A percentile compares a stretch with the other conserved stretches of the same genome.
These are phyloP conservation scores for Drosophila helvetica DNA, from an alignment of 2,888 invertebrate genomes.

Conservation along the genomic window DNA sequence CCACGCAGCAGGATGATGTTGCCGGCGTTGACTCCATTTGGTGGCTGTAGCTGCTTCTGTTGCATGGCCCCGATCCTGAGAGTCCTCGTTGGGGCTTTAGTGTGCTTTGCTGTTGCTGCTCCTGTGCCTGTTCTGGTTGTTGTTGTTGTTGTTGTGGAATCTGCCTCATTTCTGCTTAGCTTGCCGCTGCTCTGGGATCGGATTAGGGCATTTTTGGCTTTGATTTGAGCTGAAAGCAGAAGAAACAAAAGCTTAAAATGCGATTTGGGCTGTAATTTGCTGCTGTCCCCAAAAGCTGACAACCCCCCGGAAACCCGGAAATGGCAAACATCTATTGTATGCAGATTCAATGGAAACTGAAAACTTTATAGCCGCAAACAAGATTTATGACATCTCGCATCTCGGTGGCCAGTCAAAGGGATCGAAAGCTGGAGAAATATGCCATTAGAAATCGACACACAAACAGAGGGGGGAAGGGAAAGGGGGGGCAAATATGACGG, in stretches of 20 bases:
- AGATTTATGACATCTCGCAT: constrained; percentile 78
- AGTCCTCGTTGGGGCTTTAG: constrained; percentile 47
- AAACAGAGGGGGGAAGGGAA: constrained; percentile 21
- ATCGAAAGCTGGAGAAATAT: constrained; percentile 24
- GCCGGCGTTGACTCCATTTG: constrained; percentile 56
- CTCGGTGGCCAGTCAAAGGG: constrained; percentile 22
- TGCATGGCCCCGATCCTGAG: constrained; percentile 77
- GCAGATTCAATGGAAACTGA: constrained; percentile 59
- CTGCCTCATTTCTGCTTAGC: constrained; percentile 59
- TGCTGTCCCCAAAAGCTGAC: constrained; percentile 24
- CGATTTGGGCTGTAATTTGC: neutral
- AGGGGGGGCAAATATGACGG: constrained; percentile 51
- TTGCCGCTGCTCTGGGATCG: constrained; percentile 70
- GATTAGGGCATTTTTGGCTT: constrained; percentile 62
- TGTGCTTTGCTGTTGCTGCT: constrained; percentile 67
- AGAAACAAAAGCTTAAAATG: neutral
- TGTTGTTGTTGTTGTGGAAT: constrained; percentile 50
- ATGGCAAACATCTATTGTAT: constrained; percentile 44
- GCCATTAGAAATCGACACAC: constrained; percentile 57
- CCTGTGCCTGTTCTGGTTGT: constrained; percentile 40
- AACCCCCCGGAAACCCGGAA: constrained; percentile 30
- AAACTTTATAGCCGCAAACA: constrained; percentile 54
- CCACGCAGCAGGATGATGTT: constrained; percentile 84
- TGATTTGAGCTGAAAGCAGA: constrained; percentile 35
- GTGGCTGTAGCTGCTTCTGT: constrained; percentile 42